Conservation (phyloP, 2,113 vertebrate species). For the Indicator maculatus region DNA sequence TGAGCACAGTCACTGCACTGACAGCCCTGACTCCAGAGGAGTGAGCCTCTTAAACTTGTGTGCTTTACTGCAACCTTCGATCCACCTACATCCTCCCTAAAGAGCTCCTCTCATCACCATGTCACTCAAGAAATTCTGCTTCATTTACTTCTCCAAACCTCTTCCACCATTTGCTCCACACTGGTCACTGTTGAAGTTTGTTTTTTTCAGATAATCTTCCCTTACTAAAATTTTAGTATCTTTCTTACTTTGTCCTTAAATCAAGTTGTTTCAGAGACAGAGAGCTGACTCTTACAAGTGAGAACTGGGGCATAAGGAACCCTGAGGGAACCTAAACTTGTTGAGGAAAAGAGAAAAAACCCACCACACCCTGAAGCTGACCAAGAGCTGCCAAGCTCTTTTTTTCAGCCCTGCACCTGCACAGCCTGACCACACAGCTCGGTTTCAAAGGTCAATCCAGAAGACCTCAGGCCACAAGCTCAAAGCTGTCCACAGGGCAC, state of each 20-base stretch:
- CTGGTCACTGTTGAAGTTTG: neutral
- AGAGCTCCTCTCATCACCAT: neutral
- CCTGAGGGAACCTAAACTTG: neutral
- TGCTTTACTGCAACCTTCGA: neutral
- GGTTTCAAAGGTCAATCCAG: neutral
- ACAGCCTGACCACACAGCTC: neutral
- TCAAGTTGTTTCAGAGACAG: neutral
- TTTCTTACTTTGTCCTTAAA: neutral
- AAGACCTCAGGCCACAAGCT: neutral
- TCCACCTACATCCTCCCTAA: neutral
- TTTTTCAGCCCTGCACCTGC: neutral
- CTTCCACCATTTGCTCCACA: neutral
- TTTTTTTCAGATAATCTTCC: neutral
- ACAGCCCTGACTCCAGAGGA: neutral
- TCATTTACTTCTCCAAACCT: neutral
- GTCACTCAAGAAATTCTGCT: neutral
- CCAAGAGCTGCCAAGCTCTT: neutral
- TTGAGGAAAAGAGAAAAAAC: neutral
- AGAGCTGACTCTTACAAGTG: neutral
- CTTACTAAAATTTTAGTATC: neutral
- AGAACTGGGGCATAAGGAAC: neutral
- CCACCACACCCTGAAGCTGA: neutral
- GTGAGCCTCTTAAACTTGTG: neutral
- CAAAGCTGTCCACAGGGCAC: neutral
- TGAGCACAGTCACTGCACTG: neutral